A percentile compares a stretch with the other conserved stretches of the same genome.
Conservation (phyloP, 2,113 vertebrate genomes). For the Hypomesus transpacificus region DNA sequence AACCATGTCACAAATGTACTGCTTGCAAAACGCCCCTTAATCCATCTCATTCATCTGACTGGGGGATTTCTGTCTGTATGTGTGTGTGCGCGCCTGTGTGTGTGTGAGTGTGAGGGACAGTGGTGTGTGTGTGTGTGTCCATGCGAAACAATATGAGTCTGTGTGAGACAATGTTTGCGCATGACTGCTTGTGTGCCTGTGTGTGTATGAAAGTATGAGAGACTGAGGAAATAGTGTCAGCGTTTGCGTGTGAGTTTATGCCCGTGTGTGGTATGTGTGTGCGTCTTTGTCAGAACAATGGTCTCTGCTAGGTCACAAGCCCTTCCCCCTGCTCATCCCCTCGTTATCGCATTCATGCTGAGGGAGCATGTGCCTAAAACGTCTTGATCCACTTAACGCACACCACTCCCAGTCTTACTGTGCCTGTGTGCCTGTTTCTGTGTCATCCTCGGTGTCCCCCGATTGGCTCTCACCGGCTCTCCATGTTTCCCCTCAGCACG, state of each 20-base stretch:
- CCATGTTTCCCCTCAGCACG: constrained; percentile 71
- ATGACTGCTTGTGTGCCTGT: not conserved
- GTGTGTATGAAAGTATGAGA: not conserved
- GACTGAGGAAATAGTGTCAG: not conserved
- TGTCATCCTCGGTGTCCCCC: not conserved
- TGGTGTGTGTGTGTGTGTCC: not conserved
- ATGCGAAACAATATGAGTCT: too few relatives aligned
- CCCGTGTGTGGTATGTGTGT: not conserved
- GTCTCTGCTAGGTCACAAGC: too few relatives aligned
- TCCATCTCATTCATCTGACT: not conserved
- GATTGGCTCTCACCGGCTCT: not conserved
- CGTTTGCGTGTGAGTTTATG: too few relatives aligned
- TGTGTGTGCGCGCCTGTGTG: not conserved
- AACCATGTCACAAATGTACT: not conserved
- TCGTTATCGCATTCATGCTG: constrained; percentile 37
- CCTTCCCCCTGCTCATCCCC: not conserved
- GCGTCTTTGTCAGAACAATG: too few relatives aligned
- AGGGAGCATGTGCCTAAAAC: constrained; percentile 25
- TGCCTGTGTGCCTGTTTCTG: not conserved
- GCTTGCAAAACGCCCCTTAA: constrained; percentile 11
- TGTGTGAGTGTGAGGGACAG: not conserved
- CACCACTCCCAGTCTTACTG: not conserved
- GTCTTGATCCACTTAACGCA: constrained; percentile 41
- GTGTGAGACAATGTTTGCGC: not conserved
- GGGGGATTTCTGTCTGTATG: not conserved